These are phyloP conservation scores for Caenorhabditis elegans DNA, from an alignment of 1,140 invertebrate species.

Conservation along the genomic window WBcel235 BX284603.4:9731501-9732000, in stretches of 20 bases:
- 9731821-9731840: background rate
- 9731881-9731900: no score
- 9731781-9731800: no score
- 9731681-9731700: background rate
- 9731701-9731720: background rate
- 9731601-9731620: background rate
- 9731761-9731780: background rate
- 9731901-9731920: no score
- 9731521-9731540: slow-evolving; percentile 26
- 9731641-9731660: slow-evolving; percentile 1
- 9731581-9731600: background rate
- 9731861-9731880: no score
- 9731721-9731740: no score
- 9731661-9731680: background rate
- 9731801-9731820: background rate
- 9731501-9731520: background rate
- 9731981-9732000: no score
- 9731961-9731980: no score
- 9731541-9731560: slow-evolving; percentile 13
- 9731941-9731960: no score
- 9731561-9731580: background rate
- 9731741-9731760: background rate
- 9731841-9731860: no score
- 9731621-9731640: background rate
- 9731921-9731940: no score